A percentile compares a stretch with the other conserved stretches of the same genome.
Evolutionary conservation across 2,888 invertebrate species (phyloP).

Genomic region (Agrenia bidenticulata): DNA sequence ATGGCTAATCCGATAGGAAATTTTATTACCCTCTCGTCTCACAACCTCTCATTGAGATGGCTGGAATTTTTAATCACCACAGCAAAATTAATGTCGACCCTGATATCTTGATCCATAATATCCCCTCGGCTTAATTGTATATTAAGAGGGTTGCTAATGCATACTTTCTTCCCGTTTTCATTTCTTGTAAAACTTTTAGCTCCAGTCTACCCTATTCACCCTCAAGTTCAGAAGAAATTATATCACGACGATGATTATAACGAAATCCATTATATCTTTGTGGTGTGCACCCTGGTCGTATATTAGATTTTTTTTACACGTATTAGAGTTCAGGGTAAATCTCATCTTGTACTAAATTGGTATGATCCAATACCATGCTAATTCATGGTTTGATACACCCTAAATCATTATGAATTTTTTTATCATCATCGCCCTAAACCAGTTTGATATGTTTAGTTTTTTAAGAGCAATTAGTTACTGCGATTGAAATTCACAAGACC

Average conservation of each 20-base stretch:
- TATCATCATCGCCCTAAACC: not conserved
- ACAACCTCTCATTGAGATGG: slow-evolving; percentile 15
- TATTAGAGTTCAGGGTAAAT: not conserved
- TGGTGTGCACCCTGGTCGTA: slow-evolving; percentile 7
- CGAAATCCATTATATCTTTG: slow-evolving; percentile 10
- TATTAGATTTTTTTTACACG: slow-evolving; percentile 1
- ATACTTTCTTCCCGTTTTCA: not conserved
- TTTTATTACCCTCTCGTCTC: slow-evolving; percentile 17
- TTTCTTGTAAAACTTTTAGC: too few relatives aligned
- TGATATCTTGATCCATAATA: slow-evolving; percentile 51
- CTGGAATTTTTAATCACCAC: slow-evolving; percentile 47
- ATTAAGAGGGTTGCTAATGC: slow-evolving; percentile 17
- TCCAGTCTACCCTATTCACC: too few relatives aligned
- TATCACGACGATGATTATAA: slow-evolving; percentile 4
- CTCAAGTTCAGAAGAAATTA: slow-evolving; percentile 8
- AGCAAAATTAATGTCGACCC: slow-evolving; percentile 51
- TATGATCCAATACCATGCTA: slow-evolving; percentile 12
- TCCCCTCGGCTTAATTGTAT: slow-evolving; percentile 49
- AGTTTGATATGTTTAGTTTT: slow-evolving; percentile 1
- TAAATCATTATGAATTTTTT: slow-evolving; percentile 2
- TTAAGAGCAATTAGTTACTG: not conserved
- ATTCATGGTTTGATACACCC: slow-evolving; percentile 3
- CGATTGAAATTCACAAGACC: too few relatives aligned
- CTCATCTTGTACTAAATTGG: not conserved
- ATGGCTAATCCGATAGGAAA: slow-evolving; percentile 16